These are phyloP conservation scores for Macquaria ambigua DNA, from an alignment of 2,113 vertebrate genomes.

Conservation along the genomic window DNA sequence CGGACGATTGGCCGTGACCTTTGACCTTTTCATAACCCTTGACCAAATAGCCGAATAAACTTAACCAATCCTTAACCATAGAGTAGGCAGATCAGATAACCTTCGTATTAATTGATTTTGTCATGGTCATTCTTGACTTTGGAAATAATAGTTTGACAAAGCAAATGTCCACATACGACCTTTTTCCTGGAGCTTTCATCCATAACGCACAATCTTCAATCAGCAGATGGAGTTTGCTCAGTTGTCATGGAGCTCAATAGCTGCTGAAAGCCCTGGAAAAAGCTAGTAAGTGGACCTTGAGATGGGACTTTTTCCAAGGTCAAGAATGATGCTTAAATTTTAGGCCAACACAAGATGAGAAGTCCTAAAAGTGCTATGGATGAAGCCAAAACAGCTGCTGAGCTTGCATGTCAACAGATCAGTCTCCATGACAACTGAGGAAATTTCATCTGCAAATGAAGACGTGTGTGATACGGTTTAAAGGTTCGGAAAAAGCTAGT, in stretches of 20 bases:
- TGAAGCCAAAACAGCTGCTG: neutral
- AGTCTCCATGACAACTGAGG: conserved; percentile 17
- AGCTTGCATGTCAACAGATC: neutral
- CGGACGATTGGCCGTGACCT: neutral
- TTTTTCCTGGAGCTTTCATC: neutral
- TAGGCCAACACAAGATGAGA: too few relatives aligned
- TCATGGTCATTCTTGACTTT: neutral
- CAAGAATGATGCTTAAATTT: neutral
- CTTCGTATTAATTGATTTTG: neutral
- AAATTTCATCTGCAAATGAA: neutral
- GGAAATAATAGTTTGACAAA: neutral
- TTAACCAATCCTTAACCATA: neutral
- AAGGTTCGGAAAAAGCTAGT: neutral
- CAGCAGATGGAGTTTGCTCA: neutral
- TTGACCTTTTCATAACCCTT: neutral
- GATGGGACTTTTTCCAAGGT: neutral
- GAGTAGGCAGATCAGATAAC: neutral
- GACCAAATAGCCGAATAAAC: too few relatives aligned
- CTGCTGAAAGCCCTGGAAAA: neutral
- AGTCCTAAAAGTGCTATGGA: neutral
- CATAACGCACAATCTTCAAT: neutral
- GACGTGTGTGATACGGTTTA: neutral
- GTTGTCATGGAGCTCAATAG: neutral
- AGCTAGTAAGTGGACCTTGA: neutral
- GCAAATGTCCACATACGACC: neutral